phyloP scores from a whole-genome alignment of 1,140 invertebrate genomes.

The Agraylea sexmaculata region DNA sequence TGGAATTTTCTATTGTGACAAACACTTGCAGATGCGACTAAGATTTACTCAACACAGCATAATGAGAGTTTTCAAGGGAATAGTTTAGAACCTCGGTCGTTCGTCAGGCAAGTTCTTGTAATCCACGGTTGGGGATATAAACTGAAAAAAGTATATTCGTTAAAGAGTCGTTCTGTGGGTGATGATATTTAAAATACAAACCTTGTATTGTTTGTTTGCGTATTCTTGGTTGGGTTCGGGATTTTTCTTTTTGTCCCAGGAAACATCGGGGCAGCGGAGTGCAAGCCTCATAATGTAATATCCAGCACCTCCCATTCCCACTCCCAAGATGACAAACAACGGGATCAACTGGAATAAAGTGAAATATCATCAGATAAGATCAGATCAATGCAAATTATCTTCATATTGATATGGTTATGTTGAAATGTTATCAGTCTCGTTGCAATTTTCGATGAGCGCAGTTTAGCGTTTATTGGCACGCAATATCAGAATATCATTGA shows the following conservation, averaged over 20 bases:
- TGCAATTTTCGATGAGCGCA: not conserved
- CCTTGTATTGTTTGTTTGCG: constrained; percentile 70
- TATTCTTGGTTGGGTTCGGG: constrained; percentile 73
- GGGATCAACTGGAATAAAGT: constrained; percentile 55
- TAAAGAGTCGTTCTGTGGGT: no score
- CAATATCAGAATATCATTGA: not conserved
- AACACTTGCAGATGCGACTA: no score
- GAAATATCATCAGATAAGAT: not conserved
- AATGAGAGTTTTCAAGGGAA: no score
- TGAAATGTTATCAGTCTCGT: no score
- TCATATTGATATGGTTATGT: no score
- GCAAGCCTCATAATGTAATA: constrained; percentile 58
- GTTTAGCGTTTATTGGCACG: not conserved
- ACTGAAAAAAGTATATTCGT: no score
- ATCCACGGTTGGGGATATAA: no score
- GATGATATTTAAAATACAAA: constrained; percentile 31
- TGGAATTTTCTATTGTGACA: no score
- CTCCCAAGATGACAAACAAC: constrained; percentile 56
- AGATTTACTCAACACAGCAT: no score
- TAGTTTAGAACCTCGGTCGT: no score
- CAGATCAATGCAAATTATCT: not conserved
- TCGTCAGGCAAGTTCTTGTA: no score
- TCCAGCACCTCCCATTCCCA: constrained; percentile 46
- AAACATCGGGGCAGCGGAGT: constrained; percentile 63
- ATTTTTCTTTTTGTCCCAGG: constrained; percentile 58